Evolutionary conservation across 2,888 invertebrate species (phyloP), one percentile per base, ranked within the genome.

Genomic region (Synergus laeviventris): DNA sequence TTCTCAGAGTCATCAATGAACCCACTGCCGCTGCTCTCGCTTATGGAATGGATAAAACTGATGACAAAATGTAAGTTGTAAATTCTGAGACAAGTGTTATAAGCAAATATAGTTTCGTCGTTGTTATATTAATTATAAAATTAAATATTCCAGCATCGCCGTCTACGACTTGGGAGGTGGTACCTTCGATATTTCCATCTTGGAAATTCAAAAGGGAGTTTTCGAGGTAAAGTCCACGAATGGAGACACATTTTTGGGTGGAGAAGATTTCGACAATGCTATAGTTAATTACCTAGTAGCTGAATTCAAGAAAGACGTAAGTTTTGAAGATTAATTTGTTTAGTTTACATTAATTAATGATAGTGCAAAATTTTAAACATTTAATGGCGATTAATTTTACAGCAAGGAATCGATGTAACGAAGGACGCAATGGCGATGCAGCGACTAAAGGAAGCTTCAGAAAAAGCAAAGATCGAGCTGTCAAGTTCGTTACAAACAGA

Each of bases 151-250:
- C 90, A 98, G 98, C 78, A 99, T 99, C 91, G 99, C 99, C 61
- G 99, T 99, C 0, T 99, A 99, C 92, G 99, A 99, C 92, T 93
- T 99, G 90, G 99, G 99, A 78, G 99, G 99, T 88, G 99, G 99
- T 83, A 99, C 99, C 59, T 99, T 99, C 91, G 99, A 99, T 93
- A 95, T 99, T 78, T 99, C 99, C 0, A 96, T 99, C 83, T 92
- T 99, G 82, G 99, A 99, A 93, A 99, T 99, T 79, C 99, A 99
- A 91, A 99, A 99, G 90, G 99, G 99, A 1, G 99, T 99, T n/a
- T 39, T 39, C 5, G 16, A n/a, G 7, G 16, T 45, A 14, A 45
- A 16, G 7, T 45, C n/a, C 16, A 45, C 99, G 66, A 99, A 99
- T 90, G 99, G 99, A 24, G 99, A 99, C 92, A 99, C 99, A 0